These are phyloP conservation scores for Catocala sponsa DNA, from an alignment of 2,888 invertebrate species.

Conservation along the genomic window DNA sequence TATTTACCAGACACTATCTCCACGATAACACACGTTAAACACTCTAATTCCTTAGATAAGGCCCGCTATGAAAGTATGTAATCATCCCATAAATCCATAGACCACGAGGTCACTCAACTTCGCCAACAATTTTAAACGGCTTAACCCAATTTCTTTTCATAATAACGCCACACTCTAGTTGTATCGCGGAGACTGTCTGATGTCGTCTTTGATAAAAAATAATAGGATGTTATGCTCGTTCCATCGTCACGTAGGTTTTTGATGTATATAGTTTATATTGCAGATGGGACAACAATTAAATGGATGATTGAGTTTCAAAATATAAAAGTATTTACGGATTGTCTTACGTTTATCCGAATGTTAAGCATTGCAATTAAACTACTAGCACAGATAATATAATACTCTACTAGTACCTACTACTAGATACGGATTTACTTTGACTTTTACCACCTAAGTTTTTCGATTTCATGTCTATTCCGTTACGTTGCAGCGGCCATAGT, in stretches of 20 bases:
- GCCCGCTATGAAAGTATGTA: conserved; percentile 35
- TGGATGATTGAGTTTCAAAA: neutral
- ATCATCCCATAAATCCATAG: conserved; percentile 35
- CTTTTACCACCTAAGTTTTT: too few relatives aligned
- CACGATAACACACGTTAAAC: conserved; percentile 42
- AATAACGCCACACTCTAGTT: conserved; percentile 82
- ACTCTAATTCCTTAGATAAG: conserved; percentile 47
- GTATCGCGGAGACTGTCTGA: conserved; percentile 53
- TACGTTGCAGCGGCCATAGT: too few relatives aligned
- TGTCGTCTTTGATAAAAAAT: conserved; percentile 70
- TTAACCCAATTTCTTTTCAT: conserved; percentile 82
- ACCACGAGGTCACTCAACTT: conserved; percentile 47
- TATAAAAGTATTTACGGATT: too few relatives aligned
- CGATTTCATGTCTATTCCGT: too few relatives aligned
- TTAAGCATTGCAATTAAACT: too few relatives aligned
- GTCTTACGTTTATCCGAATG: too few relatives aligned
- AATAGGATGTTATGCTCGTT: conserved; percentile 36
- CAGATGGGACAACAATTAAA: neutral
- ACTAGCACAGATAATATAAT: too few relatives aligned
- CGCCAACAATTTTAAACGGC: conserved; percentile 61
- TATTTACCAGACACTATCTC: conserved; percentile 31
- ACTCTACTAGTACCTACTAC: too few relatives aligned
- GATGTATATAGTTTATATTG: neutral
- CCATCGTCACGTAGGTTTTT: conserved; percentile 9
- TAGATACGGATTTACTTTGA: too few relatives aligned